phyloP scores from a whole-genome alignment of 2,113 vertebrate genomes.

The Poeciliopsis turrubarensis region DNA sequence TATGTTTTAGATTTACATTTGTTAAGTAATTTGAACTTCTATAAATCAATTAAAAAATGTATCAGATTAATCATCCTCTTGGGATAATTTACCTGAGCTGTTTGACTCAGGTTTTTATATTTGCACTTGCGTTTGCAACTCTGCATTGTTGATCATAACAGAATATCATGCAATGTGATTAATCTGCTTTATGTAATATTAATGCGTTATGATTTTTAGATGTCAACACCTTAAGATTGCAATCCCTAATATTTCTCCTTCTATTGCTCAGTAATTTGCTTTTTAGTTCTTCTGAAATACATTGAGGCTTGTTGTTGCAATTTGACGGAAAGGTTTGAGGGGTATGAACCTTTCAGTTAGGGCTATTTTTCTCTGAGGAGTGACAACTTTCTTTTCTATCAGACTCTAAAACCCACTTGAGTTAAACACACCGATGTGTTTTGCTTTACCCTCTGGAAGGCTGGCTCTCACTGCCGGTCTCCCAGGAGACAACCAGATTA shows the following conservation, averaged over 20 bases:
- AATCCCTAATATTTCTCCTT: neutral
- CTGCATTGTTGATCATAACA: too few species aligned
- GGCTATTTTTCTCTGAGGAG: conserved; percentile 35
- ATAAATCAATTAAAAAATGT: too few species aligned
- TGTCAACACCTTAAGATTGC: too few species aligned
- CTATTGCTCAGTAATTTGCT: neutral
- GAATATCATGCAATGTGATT: too few species aligned
- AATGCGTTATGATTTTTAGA: too few species aligned
- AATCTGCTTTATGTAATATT: too few species aligned
- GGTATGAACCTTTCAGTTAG: neutral
- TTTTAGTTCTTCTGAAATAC: neutral
- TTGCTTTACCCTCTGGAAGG: conserved; percentile 42
- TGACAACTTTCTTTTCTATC: conserved; percentile 51
- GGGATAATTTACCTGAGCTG: too few species aligned
- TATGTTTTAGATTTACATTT: neutral
- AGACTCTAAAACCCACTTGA: conserved; percentile 55
- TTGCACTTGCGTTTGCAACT: too few species aligned
- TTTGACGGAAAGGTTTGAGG: neutral
- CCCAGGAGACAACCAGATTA: conserved; percentile 68
- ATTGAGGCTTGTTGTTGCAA: neutral
- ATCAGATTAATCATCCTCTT: too few species aligned
- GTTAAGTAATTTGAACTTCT: neutral
- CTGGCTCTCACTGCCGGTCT: conserved; percentile 31
- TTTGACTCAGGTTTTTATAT: too few species aligned
- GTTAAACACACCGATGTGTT: conserved; percentile 55